Conservation (phyloP, 1,140 invertebrate species). For the Penaeus japonicus region DNA sequence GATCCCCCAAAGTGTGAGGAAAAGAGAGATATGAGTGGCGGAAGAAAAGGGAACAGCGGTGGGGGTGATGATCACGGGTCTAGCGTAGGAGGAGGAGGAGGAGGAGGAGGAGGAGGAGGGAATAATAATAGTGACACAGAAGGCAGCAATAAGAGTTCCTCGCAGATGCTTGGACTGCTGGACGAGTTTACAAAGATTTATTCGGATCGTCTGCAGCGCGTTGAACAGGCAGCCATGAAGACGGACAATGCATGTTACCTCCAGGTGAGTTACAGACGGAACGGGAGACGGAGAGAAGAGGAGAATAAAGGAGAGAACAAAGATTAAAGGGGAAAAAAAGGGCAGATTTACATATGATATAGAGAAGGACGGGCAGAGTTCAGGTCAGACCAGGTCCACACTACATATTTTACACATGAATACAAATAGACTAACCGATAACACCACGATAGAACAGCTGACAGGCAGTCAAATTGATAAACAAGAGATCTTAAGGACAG, state of each 20-base stretch:
- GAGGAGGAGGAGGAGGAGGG: background rate
- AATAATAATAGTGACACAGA: background rate
- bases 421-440: too few relatives aligned
- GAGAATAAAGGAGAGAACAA: too few relatives aligned
- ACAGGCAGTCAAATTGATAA: too few relatives aligned
- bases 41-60: background rate
- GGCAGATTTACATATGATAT: too few relatives aligned
- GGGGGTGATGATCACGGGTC: background rate
- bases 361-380: too few relatives aligned
- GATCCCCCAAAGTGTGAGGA: background rate
- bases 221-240: conserved; percentile 48
- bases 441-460: too few relatives aligned
- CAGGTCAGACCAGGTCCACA: too few relatives aligned
- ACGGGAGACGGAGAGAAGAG: too few relatives aligned
- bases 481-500: too few relatives aligned
- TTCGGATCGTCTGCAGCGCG: conserved; percentile 43
- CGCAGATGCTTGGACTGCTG: conserved; percentile 45
- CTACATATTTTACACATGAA: too few relatives aligned
- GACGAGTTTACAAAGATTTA: conserved; percentile 57
- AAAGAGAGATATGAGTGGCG: background rate
- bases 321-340: too few relatives aligned
- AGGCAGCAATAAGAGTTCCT: conserved; percentile 39
- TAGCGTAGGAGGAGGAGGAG: background rate
- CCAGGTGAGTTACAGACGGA: conserved; percentile 23
- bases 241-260: conserved; percentile 40